A percentile compares a stretch with the other conserved stretches of the same genome.
These are phyloP conservation scores for Leptopilina drosophilae DNA, from an alignment of 2,888 invertebrate genomes.

Conservation along the genomic window DNA sequence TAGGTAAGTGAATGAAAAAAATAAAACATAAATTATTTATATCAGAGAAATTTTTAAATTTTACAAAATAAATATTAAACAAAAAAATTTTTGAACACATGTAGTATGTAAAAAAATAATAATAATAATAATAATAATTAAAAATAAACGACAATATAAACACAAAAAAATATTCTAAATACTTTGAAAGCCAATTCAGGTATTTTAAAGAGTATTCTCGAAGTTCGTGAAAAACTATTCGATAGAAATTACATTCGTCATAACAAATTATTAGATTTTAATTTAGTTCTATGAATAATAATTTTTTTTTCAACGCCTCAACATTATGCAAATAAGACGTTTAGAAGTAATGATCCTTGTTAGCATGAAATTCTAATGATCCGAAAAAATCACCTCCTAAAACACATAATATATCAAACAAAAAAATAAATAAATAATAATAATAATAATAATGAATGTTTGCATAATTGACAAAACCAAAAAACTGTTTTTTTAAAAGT, in stretches of 20 bases:
- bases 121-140: constrained; percentile 39
- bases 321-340: constrained; percentile 20
- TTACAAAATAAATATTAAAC: constrained; percentile 56
- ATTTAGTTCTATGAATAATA: neutral
- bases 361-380: constrained; percentile 54
- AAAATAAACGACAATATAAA: constrained; percentile 39
- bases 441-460: constrained; percentile 42
- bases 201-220: constrained; percentile 7
- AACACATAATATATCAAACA: constrained; percentile 62
- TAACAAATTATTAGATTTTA: neutral
- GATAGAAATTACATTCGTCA: neutral
- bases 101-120: constrained; percentile 31
- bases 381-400: constrained; percentile 66
- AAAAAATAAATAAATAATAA: neutral
- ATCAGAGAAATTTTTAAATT: constrained; percentile 50
- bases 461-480: constrained; percentile 36
- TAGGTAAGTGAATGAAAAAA: constrained; percentile 52
- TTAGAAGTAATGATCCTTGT: constrained; percentile 41
- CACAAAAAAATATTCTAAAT: constrained; percentile 20
- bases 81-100: constrained; percentile 39
- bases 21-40: constrained; percentile 51
- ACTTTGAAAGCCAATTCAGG: constrained; percentile 4
- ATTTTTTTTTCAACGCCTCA: constrained; percentile 1
- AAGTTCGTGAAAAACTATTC: constrained; percentile 1
- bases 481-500: neutral